Conservation (phyloP, 2,888 invertebrate species). For the Cheilosia grossa region DNA sequence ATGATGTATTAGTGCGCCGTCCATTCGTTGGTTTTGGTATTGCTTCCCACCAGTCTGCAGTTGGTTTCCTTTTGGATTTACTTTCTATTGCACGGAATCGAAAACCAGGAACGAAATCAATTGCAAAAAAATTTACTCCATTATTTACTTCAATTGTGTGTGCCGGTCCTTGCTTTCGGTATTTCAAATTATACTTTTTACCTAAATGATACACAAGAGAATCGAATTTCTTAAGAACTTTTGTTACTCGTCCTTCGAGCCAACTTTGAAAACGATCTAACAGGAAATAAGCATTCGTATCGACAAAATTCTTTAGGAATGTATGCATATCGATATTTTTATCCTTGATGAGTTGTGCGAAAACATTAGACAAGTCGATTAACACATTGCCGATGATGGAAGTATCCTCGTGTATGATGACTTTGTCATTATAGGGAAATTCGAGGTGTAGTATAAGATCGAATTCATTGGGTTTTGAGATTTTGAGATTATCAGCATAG, state of each 20-base stretch:
- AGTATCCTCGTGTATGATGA: constrained; percentile 4
- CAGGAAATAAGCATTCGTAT: constrained; percentile 3
- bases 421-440: constrained; percentile 6
- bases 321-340: background rate
- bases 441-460: constrained; percentile 34
- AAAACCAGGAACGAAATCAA: constrained; percentile 64
- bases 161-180: constrained; percentile 49
- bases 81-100: background rate
- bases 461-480: constrained; percentile 42
- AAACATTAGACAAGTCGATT: constrained; percentile 11
- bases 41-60: constrained; percentile 25
- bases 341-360: background rate
- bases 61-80: background rate
- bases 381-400: constrained; percentile 8
- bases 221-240: background rate
- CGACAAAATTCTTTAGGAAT: background rate
- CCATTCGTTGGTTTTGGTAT: constrained; percentile 26
- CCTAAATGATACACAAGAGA: background rate
- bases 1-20: constrained; percentile 17
- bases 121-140: background rate
- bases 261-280: constrained; percentile 40
- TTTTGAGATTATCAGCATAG: constrained; percentile 50
- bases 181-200: background rate
- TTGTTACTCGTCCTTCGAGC: constrained; percentile 17
- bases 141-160: constrained; percentile 33